phyloP scores from a whole-genome alignment of 2,113 vertebrate species.

The Vicugna pacos region DNA sequence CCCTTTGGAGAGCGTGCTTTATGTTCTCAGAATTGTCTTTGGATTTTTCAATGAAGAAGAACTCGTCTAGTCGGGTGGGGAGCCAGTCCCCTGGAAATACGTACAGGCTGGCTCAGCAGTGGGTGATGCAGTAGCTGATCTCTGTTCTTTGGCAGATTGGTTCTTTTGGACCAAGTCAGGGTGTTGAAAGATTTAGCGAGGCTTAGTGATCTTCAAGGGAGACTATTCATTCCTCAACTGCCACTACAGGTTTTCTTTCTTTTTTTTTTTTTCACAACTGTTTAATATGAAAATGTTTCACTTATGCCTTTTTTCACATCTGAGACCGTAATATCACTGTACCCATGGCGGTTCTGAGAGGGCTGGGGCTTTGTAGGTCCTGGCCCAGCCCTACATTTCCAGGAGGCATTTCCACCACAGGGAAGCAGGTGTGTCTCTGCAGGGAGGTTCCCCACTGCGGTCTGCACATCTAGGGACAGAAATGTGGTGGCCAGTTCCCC shows the following conservation, averaged over 20 bases:
- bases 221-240: not conserved
- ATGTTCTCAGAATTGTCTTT: slow-evolving; percentile 64
- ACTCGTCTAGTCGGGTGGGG: not conserved
- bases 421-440: not conserved
- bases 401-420: rapidly evolving
- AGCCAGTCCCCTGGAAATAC: not conserved
- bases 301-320: not conserved
- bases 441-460: not conserved
- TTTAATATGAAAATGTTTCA: not conserved
- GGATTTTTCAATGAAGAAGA: slow-evolving; percentile 77
- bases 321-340: not conserved
- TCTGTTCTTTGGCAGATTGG: not conserved
- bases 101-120: not conserved
- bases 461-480: not conserved
- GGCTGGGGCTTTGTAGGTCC: not conserved
- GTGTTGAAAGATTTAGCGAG: not conserved
- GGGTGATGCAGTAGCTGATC: not conserved
- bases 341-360: not conserved
- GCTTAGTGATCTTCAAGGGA: not conserved
- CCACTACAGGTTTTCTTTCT: not conserved
- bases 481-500: not conserved
- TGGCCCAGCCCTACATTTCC: no score
- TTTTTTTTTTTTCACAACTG: not conserved
- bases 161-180: not conserved
- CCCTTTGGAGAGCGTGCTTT: slow-evolving; percentile 63